Evolutionary conservation across 1,140 invertebrate genomes (phyloP), one percentile per base, ranked within the genome.

Genomic region (Calephelis nemesis): DNA sequence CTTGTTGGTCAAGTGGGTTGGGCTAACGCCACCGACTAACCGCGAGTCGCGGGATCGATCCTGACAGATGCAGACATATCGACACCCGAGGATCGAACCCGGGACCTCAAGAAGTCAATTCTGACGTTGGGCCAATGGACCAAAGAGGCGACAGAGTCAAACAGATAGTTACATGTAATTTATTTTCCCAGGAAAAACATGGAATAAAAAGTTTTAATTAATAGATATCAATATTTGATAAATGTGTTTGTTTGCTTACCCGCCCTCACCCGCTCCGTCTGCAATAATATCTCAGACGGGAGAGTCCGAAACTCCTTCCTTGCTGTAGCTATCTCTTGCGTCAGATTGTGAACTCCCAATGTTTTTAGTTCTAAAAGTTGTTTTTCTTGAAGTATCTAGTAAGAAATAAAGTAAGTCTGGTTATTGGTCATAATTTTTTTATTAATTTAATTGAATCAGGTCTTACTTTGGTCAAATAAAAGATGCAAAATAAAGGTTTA

Each of bases 321-420:
- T 0, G 89, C 90, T 10, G 67, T 63, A 2, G 84, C 77, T 75
- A 91, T 86, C 2, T 89, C 86, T 47, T 77, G 71, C 1, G 89
- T 92, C 62, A 92, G 73, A 68, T 92, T 92, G 6, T 87, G 76
- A 7, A 91, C 88, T 13, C 84, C 89, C 42, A 92, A 70, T 60
- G 78, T 73, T 15, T 81, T 81, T 0, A 91, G 75, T 45, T 92
- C 77, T n/a, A 90, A 72, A 69, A 91, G 74, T 67, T 92, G 84
- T 42, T 80, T 78, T 49, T 82, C 76, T 69, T 84, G 84, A 10
- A 90, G 77, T 70, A 92, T 83, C 91, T 91, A 69, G 68, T 47
- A 67, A 12, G 19, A 58, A 39, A 39, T 45, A 45, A 45, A 45
- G 7, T 45, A 45, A 7, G 42, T 7, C 8, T 45, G 42, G 6